Evolutionary conservation across 35 echinoderm and acorn worm genomes (phyloP).

Genomic region (Diadema setosum): DNA sequence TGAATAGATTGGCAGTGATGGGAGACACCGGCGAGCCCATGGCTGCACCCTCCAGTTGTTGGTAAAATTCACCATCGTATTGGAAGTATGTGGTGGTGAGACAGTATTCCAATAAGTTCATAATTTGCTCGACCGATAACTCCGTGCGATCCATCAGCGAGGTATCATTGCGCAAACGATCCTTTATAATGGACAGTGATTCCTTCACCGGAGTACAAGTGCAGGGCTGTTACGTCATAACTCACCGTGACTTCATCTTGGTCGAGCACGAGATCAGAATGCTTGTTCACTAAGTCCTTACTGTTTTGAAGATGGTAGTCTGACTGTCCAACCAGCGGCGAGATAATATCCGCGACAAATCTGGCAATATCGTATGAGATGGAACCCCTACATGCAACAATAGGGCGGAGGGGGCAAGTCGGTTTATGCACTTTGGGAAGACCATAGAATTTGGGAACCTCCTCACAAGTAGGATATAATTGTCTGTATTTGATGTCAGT

Average conservation of each 20-base stretch:
- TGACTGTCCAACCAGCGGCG: conserved; percentile 9
- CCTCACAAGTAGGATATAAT: neutral
- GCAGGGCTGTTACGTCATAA: neutral
- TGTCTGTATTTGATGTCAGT: neutral
- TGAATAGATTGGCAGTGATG: no score
- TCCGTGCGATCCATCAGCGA: neutral
- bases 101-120: neutral
- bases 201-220: neutral
- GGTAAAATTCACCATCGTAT: neutral
- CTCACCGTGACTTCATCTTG: neutral
- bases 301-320: neutral
- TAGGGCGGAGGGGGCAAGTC: neutral
- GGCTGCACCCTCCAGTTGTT: neutral
- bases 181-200: neutral
- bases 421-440: conserved; percentile 21
- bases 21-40: no score
- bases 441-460: conserved; percentile 25
- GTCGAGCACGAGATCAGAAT: neutral
- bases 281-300: no score
- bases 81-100: neutral
- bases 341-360: neutral
- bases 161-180: neutral
- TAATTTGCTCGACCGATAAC: neutral
- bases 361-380: conserved; percentile 5
- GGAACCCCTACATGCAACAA: neutral